Conservation (phyloP, 2,888 invertebrate genomes). For the Aphodius granarius region DNA sequence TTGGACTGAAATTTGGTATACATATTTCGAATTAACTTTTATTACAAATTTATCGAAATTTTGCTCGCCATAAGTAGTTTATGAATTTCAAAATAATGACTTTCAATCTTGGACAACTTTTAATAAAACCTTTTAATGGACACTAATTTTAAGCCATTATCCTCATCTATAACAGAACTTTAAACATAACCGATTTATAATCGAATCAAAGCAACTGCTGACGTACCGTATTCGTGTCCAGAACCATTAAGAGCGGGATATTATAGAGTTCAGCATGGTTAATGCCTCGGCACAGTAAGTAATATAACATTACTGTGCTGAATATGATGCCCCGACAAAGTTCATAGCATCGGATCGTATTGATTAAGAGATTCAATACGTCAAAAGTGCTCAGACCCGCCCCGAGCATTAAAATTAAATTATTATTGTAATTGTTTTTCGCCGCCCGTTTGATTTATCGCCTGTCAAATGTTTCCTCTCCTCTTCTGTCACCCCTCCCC, state of each 20-base stretch:
- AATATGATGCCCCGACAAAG: background rate
- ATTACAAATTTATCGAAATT: too few relatives aligned
- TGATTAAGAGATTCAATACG: slow-evolving; percentile 11
- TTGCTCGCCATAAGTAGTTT: too few relatives aligned
- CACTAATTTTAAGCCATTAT: background rate
- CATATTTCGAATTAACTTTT: too few relatives aligned
- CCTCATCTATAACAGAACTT: background rate
- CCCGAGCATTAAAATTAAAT: slow-evolving; percentile 13
- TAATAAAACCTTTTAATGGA: too few relatives aligned
- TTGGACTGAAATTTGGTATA: too few relatives aligned
- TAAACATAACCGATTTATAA: background rate
- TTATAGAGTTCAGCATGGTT: background rate
- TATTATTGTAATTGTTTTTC: slow-evolving; percentile 15
- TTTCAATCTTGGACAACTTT: too few relatives aligned
- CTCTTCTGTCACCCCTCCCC: background rate
- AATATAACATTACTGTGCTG: background rate
- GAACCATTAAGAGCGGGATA: background rate
- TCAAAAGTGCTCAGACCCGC: slow-evolving; percentile 5
- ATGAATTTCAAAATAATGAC: too few relatives aligned
- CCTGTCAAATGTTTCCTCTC: slow-evolving; percentile 10
- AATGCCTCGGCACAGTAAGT: background rate
- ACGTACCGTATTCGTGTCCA: background rate
- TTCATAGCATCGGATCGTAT: background rate
- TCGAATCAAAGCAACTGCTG: background rate
- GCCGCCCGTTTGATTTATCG: slow-evolving; percentile 8